phyloP scores from a whole-genome alignment of 2,113 vertebrate genomes.

The Grus americana region DNA sequence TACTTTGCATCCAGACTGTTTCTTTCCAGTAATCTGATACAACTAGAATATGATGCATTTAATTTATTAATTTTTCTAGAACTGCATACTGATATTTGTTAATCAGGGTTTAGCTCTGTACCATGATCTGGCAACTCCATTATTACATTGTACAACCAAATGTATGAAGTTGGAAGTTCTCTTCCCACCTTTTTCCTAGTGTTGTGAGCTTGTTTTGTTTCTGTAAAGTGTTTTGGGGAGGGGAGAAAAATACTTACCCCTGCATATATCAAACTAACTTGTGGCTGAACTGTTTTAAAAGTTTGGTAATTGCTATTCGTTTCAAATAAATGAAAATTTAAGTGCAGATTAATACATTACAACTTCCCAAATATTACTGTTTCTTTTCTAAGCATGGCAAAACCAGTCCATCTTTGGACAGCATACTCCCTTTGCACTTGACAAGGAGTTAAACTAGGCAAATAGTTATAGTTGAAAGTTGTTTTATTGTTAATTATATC shows the following conservation, averaged over 20 bases:
- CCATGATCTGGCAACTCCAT: neutral
- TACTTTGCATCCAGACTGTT: neutral
- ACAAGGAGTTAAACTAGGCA: neutral
- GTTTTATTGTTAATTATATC: neutral
- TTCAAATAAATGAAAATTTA: neutral
- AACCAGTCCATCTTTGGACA: neutral
- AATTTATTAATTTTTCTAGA: neutral
- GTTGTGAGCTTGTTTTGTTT: neutral
- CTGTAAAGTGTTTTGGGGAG: neutral
- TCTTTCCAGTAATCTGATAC: neutral
- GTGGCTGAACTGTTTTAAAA: neutral
- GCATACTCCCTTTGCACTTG: neutral
- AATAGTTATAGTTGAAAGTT: neutral
- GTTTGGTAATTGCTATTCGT: neutral
- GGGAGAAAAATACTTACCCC: neutral
- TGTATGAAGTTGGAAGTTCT: neutral
- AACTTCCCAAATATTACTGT: neutral
- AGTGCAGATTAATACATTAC: neutral
- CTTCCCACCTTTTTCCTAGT: neutral
- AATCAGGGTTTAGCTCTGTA: neutral
- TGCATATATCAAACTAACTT: neutral
- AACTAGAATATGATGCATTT: neutral
- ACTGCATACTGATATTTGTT: neutral
- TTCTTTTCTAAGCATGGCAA: neutral
- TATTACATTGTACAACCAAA: neutral